Evolutionary conservation across 2,888 invertebrate genomes (phyloP).

Genomic region (Hartigia nigra): DNA sequence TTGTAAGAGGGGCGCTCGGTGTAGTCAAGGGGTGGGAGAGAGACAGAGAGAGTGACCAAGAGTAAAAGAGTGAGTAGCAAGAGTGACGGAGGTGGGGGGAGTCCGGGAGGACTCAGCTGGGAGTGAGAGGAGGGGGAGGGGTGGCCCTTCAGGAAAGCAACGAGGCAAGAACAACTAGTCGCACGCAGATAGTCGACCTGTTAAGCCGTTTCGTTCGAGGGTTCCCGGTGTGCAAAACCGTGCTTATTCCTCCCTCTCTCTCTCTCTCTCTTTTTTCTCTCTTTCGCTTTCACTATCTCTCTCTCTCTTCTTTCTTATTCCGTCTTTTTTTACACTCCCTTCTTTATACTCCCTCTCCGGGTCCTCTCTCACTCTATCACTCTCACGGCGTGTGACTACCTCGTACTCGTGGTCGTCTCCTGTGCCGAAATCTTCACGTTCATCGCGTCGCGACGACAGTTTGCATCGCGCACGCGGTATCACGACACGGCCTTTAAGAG

Average conservation of each 20-base stretch:
- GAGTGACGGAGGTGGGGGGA: background rate
- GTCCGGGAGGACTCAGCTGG: conserved; percentile 11
- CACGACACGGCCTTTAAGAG: background rate
- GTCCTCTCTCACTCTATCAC: conserved; percentile 21
- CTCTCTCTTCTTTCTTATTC: background rate
- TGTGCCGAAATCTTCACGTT: background rate
- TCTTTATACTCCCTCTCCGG: conserved; percentile 9
- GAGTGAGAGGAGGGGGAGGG: conserved; percentile 23
- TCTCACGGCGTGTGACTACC: conserved; percentile 7
- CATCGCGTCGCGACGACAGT: background rate
- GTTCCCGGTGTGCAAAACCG: conserved; percentile 15
- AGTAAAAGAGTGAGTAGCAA: conserved; percentile 12
- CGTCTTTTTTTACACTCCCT: background rate
- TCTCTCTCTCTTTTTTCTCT: conserved; percentile 6
- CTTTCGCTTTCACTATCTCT: background rate
- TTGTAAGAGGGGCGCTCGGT: conserved; percentile 1
- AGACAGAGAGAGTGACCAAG: conserved; percentile 13
- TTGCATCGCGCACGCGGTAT: background rate
- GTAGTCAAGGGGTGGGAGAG: conserved; percentile 26
- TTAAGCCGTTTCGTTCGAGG: conserved; percentile 40
- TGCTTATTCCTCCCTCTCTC: conserved; percentile 18
- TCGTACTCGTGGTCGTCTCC: background rate
- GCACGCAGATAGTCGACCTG: conserved; percentile 59
- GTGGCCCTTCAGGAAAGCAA: conserved; percentile 61
- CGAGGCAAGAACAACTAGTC: conserved; percentile 61